Evolutionary conservation across 2,888 invertebrate species (phyloP), one percentile per base, ranked within the genome.

Genomic region (Pocota personata): DNA sequence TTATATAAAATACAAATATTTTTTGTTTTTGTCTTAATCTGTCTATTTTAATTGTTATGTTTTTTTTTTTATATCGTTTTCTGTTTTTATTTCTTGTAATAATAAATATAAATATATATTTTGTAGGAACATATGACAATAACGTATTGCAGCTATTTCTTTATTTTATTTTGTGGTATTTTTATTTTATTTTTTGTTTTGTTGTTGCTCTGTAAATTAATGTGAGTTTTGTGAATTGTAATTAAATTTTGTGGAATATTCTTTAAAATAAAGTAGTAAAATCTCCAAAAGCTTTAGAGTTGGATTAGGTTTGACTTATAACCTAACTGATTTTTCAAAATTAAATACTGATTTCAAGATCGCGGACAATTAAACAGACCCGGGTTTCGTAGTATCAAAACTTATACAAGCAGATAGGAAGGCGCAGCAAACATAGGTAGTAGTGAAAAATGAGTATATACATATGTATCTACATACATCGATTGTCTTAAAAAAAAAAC

Each of bases 41-140:
- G 86, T 82, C 82, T 86, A 86, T 84, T 84, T 82, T 82, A 75
- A 69, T 82, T 87, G 66, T 82, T 69, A 69, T 80, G 43, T 46
- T 60, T 71, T 69, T 71, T 48, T 58, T 43, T 30, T 67, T 69
- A 58, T 77, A 73, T 58, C 88, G 86, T 79, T 87, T 87, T 84
- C 27, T 57, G 10, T 69, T 75, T 62, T 75, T 78, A 69, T 83
- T 88, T 24, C 4, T 88, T 87, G 76, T 87, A 87, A 87, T 86
- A 86, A 83, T 88, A 88, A 88, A 78, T 83, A 87, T 88, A 87
- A 89, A 89, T 90, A 89, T 90, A 89, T 90, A 90, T 90, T 90
- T 91, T 91, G 91, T 92, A 92, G 92, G 92, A 92, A 92, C 92
- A 92, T 92, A 92, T 92, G 92, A 92, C 92, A 92, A 91, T 90